Base-by-base conservation (phyloP, 2,113 vertebrate genomes). In the Leptosomus discolor region DNA sequence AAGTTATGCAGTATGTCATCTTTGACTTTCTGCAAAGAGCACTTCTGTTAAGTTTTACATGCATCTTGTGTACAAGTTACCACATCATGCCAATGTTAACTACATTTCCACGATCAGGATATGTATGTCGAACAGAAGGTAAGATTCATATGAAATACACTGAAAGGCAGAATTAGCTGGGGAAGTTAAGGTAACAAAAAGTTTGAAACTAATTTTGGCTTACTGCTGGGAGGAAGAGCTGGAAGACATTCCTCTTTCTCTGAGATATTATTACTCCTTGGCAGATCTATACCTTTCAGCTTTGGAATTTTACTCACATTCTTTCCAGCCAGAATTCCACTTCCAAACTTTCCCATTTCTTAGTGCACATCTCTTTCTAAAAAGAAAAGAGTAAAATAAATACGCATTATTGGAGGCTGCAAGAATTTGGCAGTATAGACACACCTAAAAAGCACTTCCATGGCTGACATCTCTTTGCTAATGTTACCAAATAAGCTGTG, bases 261-360 rank as follows among this genome's bases (percentile, higher is more conserved):
- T 41, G 45, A 90, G 54, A 53, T 71, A 43, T 37, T 71, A 73
- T 60, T 81, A 48, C 29, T 78, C 54, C 27, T 81, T 88, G 32
- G 36, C 17, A 90, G 50, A 30, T 70, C 24, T 41, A 63, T 8
- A 85, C 7, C 26, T 76, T 84, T 81, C 41, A 81, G 9, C 11
- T 90, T 85, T 58, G 54, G 46, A 94, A 82, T 88, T 85, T 90
- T 90, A 98, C 98, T 98, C 95, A 99, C 99, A 98, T 97, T 92
- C 97, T 96, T 77, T 97, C 95, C 87, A 99, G 87, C 85, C 98
- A 97, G 96, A 99, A 99, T 82, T 98, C 98, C 51, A 99, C 97
- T 93, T 98, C 98, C 85, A 99, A 96, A 91, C 90, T 97, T 84
- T 98, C 97, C 96, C 96, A 96, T 90, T 92, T 93, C 74, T 43